These are phyloP conservation scores for Tupaia chinensis DNA, from an alignment of 2,113 vertebrate genomes.

Conservation along the genomic window DNA sequence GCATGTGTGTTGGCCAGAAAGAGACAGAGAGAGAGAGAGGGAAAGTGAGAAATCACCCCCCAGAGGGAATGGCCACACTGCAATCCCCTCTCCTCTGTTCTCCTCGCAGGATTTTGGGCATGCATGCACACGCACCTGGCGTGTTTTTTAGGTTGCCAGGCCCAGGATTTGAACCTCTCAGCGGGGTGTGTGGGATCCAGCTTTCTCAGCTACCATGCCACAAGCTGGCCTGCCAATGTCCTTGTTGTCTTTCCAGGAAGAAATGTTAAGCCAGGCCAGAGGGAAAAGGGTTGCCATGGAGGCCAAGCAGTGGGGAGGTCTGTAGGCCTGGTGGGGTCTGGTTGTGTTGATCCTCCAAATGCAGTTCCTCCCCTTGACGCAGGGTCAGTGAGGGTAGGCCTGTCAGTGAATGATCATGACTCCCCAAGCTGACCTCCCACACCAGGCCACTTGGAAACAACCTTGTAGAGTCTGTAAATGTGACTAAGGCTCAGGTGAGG, in stretches of 20 bases:
- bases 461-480: neutral
- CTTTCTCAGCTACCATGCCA: too few species aligned
- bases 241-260: neutral
- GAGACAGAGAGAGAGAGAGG: too few species aligned
- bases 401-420: neutral
- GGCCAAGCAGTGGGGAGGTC: neutral
- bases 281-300: neutral
- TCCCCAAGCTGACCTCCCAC: conserved; percentile 35
- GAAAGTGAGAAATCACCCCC: too few species aligned
- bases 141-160: too few species aligned
- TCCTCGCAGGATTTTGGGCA: too few species aligned
- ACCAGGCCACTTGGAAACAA: conserved; percentile 1
- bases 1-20: too few species aligned
- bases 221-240: too few species aligned
- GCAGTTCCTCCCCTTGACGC: neutral
- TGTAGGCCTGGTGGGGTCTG: neutral
- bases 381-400: neutral
- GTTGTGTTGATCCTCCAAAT: neutral
- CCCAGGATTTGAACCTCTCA: too few species aligned
- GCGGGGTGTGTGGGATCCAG: too few species aligned
- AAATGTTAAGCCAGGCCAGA: neutral
- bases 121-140: too few species aligned
- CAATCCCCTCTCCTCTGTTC: too few species aligned
- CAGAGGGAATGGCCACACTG: too few species aligned
- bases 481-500: neutral